A percentile compares a stretch with the other conserved stretches of the same genome.
Evolutionary conservation across 2,113 vertebrate genomes (phyloP).

Genomic region (Campylomormyrus tamandua): DNA sequence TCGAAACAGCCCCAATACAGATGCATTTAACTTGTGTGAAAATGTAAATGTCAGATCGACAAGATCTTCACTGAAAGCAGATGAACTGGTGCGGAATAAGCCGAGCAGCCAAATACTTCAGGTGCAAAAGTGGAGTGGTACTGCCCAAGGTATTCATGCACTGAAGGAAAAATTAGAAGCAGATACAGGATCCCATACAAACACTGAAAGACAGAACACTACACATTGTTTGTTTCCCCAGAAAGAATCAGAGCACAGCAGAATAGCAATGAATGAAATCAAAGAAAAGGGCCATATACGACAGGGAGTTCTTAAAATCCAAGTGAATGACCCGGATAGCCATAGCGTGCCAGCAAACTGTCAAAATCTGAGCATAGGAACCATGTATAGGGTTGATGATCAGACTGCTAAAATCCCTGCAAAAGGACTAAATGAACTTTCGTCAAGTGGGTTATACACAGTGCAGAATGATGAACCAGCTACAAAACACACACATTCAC

Average conservation of each 20-base stretch:
- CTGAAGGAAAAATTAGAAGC: conserved; percentile 25
- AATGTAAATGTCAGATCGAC: not conserved
- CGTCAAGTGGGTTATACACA: not conserved
- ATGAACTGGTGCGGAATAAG: conserved; percentile 40
- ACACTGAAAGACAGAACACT: conserved; percentile 19
- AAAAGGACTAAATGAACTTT: conserved; percentile 26
- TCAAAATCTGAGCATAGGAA: conserved; percentile 23
- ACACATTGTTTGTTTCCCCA: conserved; percentile 16
- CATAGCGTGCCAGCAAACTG: conserved; percentile 25
- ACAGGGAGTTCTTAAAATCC: conserved; percentile 14
- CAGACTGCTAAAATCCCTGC: conserved; percentile 18
- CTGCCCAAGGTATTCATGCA: conserved; percentile 33
- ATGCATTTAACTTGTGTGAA: conserved; percentile 32
- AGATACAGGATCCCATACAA: conserved; percentile 25
- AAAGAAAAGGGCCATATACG: conserved; percentile 6
- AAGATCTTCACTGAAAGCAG: conserved; percentile 41
- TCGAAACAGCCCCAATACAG: conserved; percentile 31
- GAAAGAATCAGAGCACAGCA: not conserved
- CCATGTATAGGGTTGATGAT: conserved; percentile 26
- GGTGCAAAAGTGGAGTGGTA: conserved; percentile 14
- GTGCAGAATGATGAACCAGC: not conserved
- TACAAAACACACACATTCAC: not conserved
- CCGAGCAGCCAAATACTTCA: conserved; percentile 40
- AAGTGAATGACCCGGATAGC: conserved; percentile 8
- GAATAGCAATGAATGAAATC: not conserved